Base-by-base conservation (phyloP, 2,113 vertebrate species). In the Tympanuchus pallidicinctus region DNA sequence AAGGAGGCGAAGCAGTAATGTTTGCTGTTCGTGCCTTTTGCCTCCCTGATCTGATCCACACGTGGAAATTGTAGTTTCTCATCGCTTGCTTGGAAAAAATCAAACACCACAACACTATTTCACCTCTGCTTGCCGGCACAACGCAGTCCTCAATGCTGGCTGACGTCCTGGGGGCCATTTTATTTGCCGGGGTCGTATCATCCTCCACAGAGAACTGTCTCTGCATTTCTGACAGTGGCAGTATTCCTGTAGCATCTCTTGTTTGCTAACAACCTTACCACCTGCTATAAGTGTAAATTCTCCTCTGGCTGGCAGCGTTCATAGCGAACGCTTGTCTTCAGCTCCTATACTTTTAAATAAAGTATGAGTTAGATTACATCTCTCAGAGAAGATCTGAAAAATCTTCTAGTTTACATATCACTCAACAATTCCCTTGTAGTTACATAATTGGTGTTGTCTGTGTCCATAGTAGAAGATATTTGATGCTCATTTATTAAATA, bases 401-500 rank as follows among this genome's bases (percentile, higher is more conserved):
- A 97, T 89, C 94, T 96, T 90, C 94, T 94, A 82, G 97, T 97
- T 98, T 98, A 97, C 94, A 64, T 93, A 96, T 94, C 96, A 91
- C 94, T 96, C 96, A 86, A 8, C 92, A 89, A 56, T 97, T 97
- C 94, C 96, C 97, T 93, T 80, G 84, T 97, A 97, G 97, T 98
- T 97, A 98, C 97, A 97, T 99, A 99, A 99, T 99, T 98, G 98
- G 98, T 97, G 98, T 97, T 97, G 98, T 98, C 97, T 95, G 91
- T 97, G 97, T 98, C 98, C 97, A 94, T 97, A 95, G 97, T 94
- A 85, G 96, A 98, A 97, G 98, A 98, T 98, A 98, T 98, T 98
- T 98, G 98, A 98, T 98, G 98, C 98, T 99, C 98, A 98, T 99
- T 99, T 99, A 99, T 99, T 99, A 99, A 98, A 98, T 99, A 98